Evolutionary conservation across 30 jellyfish, hydroid and myxozoan species (phyloP).

Genomic region (Pseudorhiza aurosa): DNA sequence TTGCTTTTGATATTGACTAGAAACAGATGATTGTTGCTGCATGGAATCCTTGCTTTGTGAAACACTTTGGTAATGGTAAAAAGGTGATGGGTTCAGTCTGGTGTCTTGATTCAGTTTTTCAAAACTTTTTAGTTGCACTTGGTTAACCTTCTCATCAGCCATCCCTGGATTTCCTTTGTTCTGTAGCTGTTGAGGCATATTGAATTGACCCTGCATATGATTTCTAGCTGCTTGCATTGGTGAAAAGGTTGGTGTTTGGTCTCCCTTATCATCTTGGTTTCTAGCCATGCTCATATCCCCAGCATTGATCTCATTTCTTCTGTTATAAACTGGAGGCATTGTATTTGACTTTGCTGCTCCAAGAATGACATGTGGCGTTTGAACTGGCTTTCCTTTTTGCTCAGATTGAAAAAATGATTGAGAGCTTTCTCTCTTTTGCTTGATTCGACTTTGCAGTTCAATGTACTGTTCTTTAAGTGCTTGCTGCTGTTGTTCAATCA

Average conservation of each 20-base stretch:
- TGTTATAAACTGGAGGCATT: not conserved
- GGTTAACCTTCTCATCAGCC: too few relatives aligned
- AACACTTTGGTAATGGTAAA: not conserved
- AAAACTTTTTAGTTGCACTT: not conserved
- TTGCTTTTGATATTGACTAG: not conserved
- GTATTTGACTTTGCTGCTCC: not conserved
- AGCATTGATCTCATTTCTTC: not conserved
- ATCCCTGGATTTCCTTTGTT: too few relatives aligned
- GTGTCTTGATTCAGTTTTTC: not conserved
- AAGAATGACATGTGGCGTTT: not conserved
- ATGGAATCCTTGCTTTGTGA: not conserved
- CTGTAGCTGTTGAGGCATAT: too few relatives aligned
- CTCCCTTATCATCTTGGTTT: not conserved
- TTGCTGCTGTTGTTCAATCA: conserved; percentile 89
- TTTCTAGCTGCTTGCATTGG: not conserved
- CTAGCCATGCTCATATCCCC: not conserved
- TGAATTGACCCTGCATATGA: too few relatives aligned
- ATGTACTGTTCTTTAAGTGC: conserved; percentile 70
- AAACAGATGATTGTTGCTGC: not conserved
- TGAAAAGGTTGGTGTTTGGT: not conserved
- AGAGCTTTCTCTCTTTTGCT: conserved; percentile 3
- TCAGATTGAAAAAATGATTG: not conserved
- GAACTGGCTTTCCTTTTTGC: not conserved
- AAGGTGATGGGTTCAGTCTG: not conserved
- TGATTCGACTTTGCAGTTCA: conserved; percentile 77